Evolutionary conservation across 2,797 vertebrate genomes (phyloP).

Genomic region (Enteromius thamalakanensis): DNA sequence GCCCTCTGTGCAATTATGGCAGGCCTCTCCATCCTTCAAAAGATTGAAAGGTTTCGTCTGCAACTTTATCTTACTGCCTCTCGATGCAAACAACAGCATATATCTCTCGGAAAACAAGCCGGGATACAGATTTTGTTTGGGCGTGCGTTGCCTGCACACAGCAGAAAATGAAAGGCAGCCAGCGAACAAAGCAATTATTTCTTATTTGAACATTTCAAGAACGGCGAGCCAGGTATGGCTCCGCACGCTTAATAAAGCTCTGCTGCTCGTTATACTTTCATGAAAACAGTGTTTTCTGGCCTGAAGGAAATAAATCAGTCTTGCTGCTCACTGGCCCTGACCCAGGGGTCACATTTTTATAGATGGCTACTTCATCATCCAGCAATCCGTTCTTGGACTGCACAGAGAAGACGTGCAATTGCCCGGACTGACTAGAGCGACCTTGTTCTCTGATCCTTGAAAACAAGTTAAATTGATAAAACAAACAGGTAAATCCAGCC

Average conservation of each 20-base stretch:
- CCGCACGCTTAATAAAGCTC: conserved; percentile 55
- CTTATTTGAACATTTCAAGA: conserved; percentile 32
- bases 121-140: conserved; percentile 22
- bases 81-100: conserved; percentile 8
- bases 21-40: conserved; percentile 47
- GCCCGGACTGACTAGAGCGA: conserved; percentile 63
- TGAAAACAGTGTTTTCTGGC: conserved; percentile 59
- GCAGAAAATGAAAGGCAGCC: conserved; percentile 35
- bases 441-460: conserved; percentile 70
- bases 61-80: conserved; percentile 38
- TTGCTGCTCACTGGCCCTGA: conserved; percentile 72
- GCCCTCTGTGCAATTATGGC: not conserved
- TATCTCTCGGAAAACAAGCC: conserved; percentile 27
- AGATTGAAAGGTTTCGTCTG: conserved; percentile 46
- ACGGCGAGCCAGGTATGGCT: conserved; percentile 16
- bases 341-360: conserved; percentile 74
- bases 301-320: conserved; percentile 71
- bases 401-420: conserved; percentile 72
- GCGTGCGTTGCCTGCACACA: conserved; percentile 16
- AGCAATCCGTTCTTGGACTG: conserved; percentile 70
- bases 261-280: conserved; percentile 60
- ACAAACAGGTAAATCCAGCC: conserved; percentile 64
- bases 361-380: conserved; percentile 77
- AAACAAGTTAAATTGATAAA: conserved; percentile 63
- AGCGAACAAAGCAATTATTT: conserved; percentile 12